phyloP scores from a whole-genome alignment of 2,113 vertebrate genomes.

The Caracal caracal region DNA sequence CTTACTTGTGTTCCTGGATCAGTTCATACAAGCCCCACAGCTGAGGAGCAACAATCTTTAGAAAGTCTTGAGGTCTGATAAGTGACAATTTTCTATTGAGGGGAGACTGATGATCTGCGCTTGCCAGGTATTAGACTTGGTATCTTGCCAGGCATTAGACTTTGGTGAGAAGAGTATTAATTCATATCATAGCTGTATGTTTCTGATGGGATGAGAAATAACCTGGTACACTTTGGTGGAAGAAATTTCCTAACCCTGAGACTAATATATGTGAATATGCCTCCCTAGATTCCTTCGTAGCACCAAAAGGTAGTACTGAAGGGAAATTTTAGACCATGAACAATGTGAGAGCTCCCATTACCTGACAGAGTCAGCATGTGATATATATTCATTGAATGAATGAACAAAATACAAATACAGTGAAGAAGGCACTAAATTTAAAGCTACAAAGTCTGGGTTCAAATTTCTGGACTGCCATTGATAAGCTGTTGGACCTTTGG shows the following conservation, averaged over 20 bases:
- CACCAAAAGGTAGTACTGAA: background rate
- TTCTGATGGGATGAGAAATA: slow-evolving; percentile 51
- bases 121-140: background rate
- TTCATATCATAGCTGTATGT: background rate
- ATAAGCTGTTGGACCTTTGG: background rate
- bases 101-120: background rate
- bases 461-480: slow-evolving; percentile 23
- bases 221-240: background rate
- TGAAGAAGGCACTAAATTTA: background rate
- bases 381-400: background rate
- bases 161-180: slow-evolving; percentile 12
- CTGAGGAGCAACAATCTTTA: background rate
- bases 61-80: slow-evolving; percentile 9
- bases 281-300: background rate
- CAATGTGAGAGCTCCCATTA: background rate
- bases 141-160: background rate
- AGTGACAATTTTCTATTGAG: background rate
- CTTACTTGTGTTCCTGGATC: background rate
- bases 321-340: background rate
- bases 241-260: background rate
- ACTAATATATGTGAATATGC: background rate
- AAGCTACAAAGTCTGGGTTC: background rate
- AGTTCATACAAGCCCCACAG: background rate
- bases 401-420: background rate
- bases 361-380: background rate